Conservation (phyloP, 2,888 invertebrate species). For the Pandemis corylana region DNA sequence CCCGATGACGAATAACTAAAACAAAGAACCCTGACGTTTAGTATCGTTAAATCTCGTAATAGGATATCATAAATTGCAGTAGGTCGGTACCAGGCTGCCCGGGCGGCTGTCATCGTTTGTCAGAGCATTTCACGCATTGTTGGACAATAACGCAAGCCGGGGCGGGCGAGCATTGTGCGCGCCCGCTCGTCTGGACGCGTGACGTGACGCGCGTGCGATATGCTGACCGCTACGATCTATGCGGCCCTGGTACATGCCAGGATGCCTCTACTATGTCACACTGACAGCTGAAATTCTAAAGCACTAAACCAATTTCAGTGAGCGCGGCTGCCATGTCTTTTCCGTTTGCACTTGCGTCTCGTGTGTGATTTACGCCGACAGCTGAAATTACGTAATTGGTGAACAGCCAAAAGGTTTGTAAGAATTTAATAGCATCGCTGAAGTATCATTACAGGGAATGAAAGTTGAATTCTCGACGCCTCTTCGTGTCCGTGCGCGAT, state of each 20-base stretch:
- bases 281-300: constrained; percentile 43
- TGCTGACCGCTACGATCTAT: constrained; percentile 50
- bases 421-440: constrained; percentile 20
- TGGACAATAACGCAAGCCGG: constrained; percentile 81
- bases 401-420: constrained; percentile 23
- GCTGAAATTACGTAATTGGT: constrained; percentile 36
- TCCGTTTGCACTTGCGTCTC: constrained; percentile 36
- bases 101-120: constrained; percentile 85
- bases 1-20: constrained; percentile 63
- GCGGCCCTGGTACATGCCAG: constrained; percentile 49
- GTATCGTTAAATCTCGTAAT: constrained; percentile 85
- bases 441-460: constrained; percentile 45
- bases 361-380: constrained; percentile 37
- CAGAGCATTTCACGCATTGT: constrained; percentile 85
- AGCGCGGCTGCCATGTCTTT: constrained; percentile 41
- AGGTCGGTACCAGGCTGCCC: constrained; percentile 75
- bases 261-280: constrained; percentile 42
- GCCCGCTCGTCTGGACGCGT: constrained; percentile 62
- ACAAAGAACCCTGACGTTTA: constrained; percentile 74
- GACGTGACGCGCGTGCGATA: constrained; percentile 62
- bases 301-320: constrained; percentile 42
- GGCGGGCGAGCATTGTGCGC: constrained; percentile 68
- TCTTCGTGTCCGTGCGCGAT: constrained; percentile 35
- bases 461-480: constrained; percentile 9
- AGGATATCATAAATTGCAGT: constrained; percentile 84